These are phyloP conservation scores for Grallaria varia DNA, from an alignment of 2,113 vertebrate species.

Conservation along the genomic window DNA sequence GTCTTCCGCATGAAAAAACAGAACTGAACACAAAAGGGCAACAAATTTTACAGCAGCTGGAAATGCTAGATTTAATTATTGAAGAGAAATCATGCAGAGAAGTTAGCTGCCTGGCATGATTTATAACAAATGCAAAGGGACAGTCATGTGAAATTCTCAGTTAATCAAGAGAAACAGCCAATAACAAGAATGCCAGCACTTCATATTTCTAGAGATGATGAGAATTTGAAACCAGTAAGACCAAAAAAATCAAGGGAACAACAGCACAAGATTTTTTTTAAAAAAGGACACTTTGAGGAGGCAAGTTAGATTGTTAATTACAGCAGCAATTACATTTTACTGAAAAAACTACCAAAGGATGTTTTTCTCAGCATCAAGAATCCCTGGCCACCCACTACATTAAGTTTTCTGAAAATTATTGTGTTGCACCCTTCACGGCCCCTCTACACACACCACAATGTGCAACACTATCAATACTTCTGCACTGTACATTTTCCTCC, in stretches of 20 bases:
- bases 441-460: neutral
- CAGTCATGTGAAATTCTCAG: slow-evolving; percentile 47
- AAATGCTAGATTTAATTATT: slow-evolving; percentile 78
- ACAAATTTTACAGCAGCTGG: slow-evolving; percentile 73
- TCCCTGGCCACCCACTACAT: neutral
- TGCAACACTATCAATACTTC: neutral
- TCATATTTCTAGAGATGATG: neutral
- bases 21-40: slow-evolving; percentile 70
- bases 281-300: neutral
- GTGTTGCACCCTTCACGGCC: neutral
- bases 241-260: neutral
- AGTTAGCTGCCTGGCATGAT: slow-evolving; percentile 64
- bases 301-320: neutral
- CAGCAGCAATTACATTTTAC: neutral
- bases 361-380: neutral
- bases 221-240: neutral
- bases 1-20: slow-evolving; percentile 68
- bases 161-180: slow-evolving; percentile 47
- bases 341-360: neutral
- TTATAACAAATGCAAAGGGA: slow-evolving; percentile 54
- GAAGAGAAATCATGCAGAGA: slow-evolving; percentile 74
- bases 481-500: fast-evolving
- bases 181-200: neutral
- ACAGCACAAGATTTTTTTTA: neutral
- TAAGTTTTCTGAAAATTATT: neutral